Percentiles rank a stretch among this genome's conserved stretches.
Evolutionary conservation across 2,797 vertebrate species (phyloP).

Genomic region (Acanthurus tractus): DNA sequence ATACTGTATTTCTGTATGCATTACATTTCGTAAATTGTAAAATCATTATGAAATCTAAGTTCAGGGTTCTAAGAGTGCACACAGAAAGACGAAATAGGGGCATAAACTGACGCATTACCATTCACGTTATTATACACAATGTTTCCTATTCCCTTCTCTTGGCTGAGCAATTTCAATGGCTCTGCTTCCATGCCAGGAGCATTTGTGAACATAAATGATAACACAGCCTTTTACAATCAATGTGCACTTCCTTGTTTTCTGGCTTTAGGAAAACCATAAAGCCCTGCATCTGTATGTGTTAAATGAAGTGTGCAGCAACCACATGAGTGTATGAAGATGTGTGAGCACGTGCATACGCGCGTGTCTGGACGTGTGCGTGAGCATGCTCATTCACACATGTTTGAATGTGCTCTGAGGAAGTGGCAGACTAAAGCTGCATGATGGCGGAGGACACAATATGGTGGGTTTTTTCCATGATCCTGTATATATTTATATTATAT

Average conservation of each 20-base stretch:
- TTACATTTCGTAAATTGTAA: conserved; percentile 76
- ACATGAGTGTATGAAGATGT: conserved; percentile 54
- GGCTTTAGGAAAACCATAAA: conserved; percentile 82
- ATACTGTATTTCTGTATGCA: conserved; percentile 68
- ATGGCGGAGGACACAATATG: conserved; percentile 64
- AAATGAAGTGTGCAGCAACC: conserved; percentile 77
- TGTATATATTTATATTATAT: conserved; percentile 1
- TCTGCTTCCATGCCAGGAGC: conserved; percentile 79
- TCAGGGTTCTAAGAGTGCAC: conserved; percentile 63
- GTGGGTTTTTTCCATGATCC: conserved; percentile 40
- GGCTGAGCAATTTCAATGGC: conserved; percentile 82
- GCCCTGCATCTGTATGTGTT: conserved; percentile 77
- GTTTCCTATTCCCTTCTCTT: conserved; percentile 80
- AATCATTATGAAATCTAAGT: conserved; percentile 78
- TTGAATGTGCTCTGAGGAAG: conserved; percentile 67
- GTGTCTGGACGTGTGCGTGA: neutral
- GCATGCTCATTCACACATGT: conserved; percentile 59
- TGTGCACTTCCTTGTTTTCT: conserved; percentile 81
- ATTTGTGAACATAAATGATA: conserved; percentile 84
- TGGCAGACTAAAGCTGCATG: conserved; percentile 71
- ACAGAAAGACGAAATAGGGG: conserved; percentile 66
- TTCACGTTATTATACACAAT: conserved; percentile 82
- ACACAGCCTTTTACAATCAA: conserved; percentile 80
- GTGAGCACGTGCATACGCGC: conserved; percentile 21
- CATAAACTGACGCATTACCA: conserved; percentile 82